Evolutionary conservation across 1,140 invertebrate species (phyloP), one percentile per base, ranked within the genome.

Genomic region (Aphelenchoides avenae): DNA sequence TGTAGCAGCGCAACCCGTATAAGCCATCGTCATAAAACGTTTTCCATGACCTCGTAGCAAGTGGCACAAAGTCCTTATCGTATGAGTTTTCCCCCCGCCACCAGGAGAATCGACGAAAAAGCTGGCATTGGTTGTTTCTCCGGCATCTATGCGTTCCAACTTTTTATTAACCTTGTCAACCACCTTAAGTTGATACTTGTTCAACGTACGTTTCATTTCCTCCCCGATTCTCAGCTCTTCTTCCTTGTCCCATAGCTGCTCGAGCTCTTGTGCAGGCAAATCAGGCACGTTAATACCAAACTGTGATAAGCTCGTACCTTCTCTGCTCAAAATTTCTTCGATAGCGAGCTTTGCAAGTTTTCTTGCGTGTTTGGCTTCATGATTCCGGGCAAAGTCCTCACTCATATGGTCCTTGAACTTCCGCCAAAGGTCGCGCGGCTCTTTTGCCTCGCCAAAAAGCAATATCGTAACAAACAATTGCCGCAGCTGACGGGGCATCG

Each of bases 41-140:
- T 26, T 30, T 1, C 37, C 36, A 41, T 57, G n/a, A 11, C 44
- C 55, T 55, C 20, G 27, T 15, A 60, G 18, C 3, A n/a, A 26
- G 37, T 29, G 33, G 24, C 58, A 42, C 13, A 74, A 36, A 22
- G 62, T 57, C 2, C 51, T 65, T 43, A 70, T 74, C 2, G 75
- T 33, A 57, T 75, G 79, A 0, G 76, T 79, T 68, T 78, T 77
- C 13, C 76, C 70, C 7, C 67, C 74, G 30, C 67, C 70, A 43
- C 68, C 73, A n/a, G 73, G 68, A 30, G 67, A 69, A 58, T 70
- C 56, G 11, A 63, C 42, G 55, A 59, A n/a, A 69, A 7, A 66
- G 50, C 31, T 44, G 46, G 26, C 39, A 5, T 5, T 18, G 27
- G 11, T 46, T 34, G 3, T 30, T 20, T n/a, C 5, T 15, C 43